Evolutionary conservation across 1,140 invertebrate genomes (phyloP).

Genomic region (Linepithema humile): DNA sequence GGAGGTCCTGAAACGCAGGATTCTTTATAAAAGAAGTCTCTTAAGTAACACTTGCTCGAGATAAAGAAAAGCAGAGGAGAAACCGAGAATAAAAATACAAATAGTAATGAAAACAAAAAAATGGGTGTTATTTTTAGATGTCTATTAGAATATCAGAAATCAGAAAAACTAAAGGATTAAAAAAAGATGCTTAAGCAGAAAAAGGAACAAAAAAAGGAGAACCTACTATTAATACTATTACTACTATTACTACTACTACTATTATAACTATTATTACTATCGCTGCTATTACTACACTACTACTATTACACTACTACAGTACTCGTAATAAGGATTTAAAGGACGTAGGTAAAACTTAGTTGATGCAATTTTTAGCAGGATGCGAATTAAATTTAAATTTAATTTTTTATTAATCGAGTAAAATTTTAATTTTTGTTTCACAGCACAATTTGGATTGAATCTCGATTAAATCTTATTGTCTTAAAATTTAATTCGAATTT

Average conservation of each 20-base stretch:
- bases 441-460: conserved; percentile 23
- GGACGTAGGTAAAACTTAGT: conserved; percentile 73
- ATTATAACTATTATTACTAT: conserved; percentile 69
- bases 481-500: conserved; percentile 38
- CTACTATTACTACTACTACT: conserved; percentile 62
- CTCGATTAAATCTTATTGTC: neutral
- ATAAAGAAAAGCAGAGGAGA: conserved; percentile 48
- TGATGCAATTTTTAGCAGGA: conserved; percentile 70
- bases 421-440: conserved; percentile 28
- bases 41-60: conserved; percentile 74
- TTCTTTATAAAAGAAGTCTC: conserved; percentile 66
- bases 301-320: conserved; percentile 63
- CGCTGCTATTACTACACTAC: conserved; percentile 53
- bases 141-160: conserved; percentile 82
- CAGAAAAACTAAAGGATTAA: conserved; percentile 75
- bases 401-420: conserved; percentile 48
- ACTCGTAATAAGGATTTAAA: conserved; percentile 78
- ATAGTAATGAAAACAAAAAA: conserved; percentile 80
- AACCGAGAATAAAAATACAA: conserved; percentile 70
- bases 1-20: conserved; percentile 20
- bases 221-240: conserved; percentile 76
- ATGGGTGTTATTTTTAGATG: conserved; percentile 83
- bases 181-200: conserved; percentile 79
- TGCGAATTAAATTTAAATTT: conserved; percentile 58
- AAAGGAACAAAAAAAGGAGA: conserved; percentile 74